Evolutionary conservation across 2,797 vertebrate genomes (phyloP).

Genomic region (Aldrovandia affinis): DNA sequence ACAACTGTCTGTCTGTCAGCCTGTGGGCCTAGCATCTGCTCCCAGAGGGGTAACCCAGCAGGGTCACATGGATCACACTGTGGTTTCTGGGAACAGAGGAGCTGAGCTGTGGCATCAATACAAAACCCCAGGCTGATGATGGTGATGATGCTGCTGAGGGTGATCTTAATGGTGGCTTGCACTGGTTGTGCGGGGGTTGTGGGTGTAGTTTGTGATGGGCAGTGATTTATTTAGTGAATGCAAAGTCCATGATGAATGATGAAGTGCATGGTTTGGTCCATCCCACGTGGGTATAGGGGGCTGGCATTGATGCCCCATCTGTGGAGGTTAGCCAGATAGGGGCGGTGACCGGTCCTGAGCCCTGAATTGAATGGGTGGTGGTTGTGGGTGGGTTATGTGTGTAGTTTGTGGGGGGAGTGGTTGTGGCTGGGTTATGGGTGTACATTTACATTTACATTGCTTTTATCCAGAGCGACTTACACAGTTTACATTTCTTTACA

Average conservation of each 20-base stretch:
- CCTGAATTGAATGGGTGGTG: background rate
- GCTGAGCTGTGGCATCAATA: background rate
- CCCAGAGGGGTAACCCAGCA: background rate
- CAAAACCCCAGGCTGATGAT: background rate
- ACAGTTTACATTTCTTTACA: too few relatives aligned
- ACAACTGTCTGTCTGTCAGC: background rate
- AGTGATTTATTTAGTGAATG: too few relatives aligned
- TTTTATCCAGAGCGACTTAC: too few relatives aligned
- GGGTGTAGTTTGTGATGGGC: background rate
- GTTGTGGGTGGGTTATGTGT: background rate
- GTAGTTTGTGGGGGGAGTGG: background rate
- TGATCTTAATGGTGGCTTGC: background rate
- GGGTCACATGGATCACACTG: background rate
- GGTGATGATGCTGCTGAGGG: background rate
- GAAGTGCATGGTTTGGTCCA: too few relatives aligned
- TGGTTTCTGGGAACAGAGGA: background rate
- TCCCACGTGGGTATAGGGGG: too few relatives aligned
- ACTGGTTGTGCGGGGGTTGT: background rate
- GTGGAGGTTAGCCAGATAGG: too few relatives aligned
- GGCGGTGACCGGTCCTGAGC: background rate
- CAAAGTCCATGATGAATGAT: too few relatives aligned
- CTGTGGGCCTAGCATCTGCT: constrained; percentile 21
- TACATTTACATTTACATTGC: background rate
- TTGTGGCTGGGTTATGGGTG: background rate
- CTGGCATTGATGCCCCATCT: too few relatives aligned